These are phyloP conservation scores for Stichodactyla helianthus DNA, from an alignment of 64 coral and sea anemone species.

Conservation along the genomic window DNA sequence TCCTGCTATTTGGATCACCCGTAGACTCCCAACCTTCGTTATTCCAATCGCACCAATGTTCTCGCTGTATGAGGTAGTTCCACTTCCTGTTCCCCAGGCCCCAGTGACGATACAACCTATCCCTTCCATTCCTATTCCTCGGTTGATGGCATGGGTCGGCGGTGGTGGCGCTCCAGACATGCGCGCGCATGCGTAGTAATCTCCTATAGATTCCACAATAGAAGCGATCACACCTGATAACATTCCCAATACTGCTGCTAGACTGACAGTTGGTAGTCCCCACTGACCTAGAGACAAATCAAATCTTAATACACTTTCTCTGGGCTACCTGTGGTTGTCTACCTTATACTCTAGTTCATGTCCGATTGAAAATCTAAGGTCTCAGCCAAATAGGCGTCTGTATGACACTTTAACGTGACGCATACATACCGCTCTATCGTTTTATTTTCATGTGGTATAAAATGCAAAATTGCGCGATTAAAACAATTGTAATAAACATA, in stretches of 20 bases:
- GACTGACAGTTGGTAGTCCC: slow-evolving; percentile 73
- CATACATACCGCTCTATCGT: too few relatives aligned
- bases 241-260: slow-evolving; percentile 70
- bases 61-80: slow-evolving; percentile 60
- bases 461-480: too few relatives aligned
- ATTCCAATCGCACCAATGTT: slow-evolving; percentile 71
- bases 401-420: too few relatives aligned
- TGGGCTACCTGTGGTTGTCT: too few relatives aligned
- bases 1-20: slow-evolving; percentile 60
- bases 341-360: too few relatives aligned
- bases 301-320: not conserved
- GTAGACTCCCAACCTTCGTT: slow-evolving; percentile 65
- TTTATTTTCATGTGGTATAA: too few relatives aligned
- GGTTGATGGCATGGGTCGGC: slow-evolving; percentile 75
- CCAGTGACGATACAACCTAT: slow-evolving; percentile 61
- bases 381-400: too few relatives aligned
- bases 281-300: slow-evolving; percentile 61
- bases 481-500: too few relatives aligned
- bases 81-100: slow-evolving; percentile 60
- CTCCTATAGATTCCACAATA: slow-evolving; percentile 79
- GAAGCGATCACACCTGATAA: slow-evolving; percentile 62
- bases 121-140: slow-evolving; percentile 71
- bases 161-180: slow-evolving; percentile 73
- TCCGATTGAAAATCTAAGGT: too few relatives aligned
- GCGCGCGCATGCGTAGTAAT: slow-evolving; percentile 86